Conservation (phyloP, 2,888 invertebrate species). For the Trissoscelio sp. region DNA sequence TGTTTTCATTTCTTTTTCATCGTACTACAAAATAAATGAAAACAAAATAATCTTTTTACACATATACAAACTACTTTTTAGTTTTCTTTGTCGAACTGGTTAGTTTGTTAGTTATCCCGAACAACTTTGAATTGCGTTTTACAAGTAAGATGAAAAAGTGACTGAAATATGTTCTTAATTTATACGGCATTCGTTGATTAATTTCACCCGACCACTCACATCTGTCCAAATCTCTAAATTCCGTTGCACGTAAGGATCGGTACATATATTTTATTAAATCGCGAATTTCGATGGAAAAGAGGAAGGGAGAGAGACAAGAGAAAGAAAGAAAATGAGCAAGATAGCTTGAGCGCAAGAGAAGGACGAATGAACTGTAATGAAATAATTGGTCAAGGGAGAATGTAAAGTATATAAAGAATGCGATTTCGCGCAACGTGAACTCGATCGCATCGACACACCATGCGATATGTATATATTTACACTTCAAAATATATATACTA, state of each 20-base stretch:
- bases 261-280: slow-evolving; percentile 61
- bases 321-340: slow-evolving; percentile 9
- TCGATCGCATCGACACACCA: slow-evolving; percentile 68
- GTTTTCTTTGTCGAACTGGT: no score
- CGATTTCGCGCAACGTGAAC: slow-evolving; percentile 62
- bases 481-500: slow-evolving; percentile 72
- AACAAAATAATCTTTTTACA: slow-evolving; percentile 4
- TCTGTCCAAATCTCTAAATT: slow-evolving; percentile 50
- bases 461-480: slow-evolving; percentile 75
- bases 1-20: slow-evolving; percentile 47
- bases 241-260: slow-evolving; percentile 50
- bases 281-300: slow-evolving; percentile 19
- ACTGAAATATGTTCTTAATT: slow-evolving; percentile 46
- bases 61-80: neutral
- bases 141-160: slow-evolving; percentile 44
- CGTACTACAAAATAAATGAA: slow-evolving; percentile 13
- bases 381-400: slow-evolving; percentile 42
- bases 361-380: slow-evolving; percentile 13
- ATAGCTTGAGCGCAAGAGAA: slow-evolving; percentile 1
- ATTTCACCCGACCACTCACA: slow-evolving; percentile 42
- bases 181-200: slow-evolving; percentile 21
- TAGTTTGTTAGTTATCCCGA: no score
- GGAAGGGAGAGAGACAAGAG: neutral
- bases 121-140: slow-evolving; percentile 16
- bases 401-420: slow-evolving; percentile 65